Evolutionary conservation across 2,888 invertebrate species (phyloP).

Genomic region (Apamea sordens): DNA sequence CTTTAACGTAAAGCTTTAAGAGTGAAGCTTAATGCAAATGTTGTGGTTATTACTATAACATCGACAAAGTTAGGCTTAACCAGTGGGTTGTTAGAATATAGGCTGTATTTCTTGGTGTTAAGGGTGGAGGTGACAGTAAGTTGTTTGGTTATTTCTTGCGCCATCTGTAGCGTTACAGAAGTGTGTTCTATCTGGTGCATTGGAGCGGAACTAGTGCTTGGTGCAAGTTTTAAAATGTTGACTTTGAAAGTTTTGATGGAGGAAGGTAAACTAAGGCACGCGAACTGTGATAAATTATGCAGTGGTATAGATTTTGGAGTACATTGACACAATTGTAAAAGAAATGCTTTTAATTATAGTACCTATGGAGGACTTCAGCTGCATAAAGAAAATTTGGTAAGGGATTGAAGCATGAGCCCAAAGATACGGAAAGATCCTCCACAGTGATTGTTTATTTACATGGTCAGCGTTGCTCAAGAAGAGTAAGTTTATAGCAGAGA

Average conservation of each 20-base stretch:
- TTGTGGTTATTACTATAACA: constrained; percentile 35
- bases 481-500: neutral
- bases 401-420: neutral
- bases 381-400: neutral
- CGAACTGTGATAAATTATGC: constrained; percentile 10
- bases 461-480: neutral
- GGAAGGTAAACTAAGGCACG: neutral
- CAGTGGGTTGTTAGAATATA: constrained; percentile 19
- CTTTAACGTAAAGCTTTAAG: constrained; percentile 24
- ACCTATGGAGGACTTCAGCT: neutral
- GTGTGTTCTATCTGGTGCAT: constrained; percentile 70
- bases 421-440: neutral
- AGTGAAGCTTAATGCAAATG: neutral
- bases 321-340: constrained; percentile 4
- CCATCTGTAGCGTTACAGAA: constrained; percentile 74
- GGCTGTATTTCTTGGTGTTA: constrained; percentile 35
- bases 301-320: neutral
- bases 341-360: neutral
- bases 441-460: neutral
- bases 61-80: constrained; percentile 37
- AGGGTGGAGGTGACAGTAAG: neutral
- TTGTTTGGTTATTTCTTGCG: constrained; percentile 53
- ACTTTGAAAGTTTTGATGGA: constrained; percentile 18
- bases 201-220: constrained; percentile 71
- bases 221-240: constrained; percentile 56